Conservation (phyloP, 2,797 vertebrate genomes). For the Neomorphus geoffroyi region DNA sequence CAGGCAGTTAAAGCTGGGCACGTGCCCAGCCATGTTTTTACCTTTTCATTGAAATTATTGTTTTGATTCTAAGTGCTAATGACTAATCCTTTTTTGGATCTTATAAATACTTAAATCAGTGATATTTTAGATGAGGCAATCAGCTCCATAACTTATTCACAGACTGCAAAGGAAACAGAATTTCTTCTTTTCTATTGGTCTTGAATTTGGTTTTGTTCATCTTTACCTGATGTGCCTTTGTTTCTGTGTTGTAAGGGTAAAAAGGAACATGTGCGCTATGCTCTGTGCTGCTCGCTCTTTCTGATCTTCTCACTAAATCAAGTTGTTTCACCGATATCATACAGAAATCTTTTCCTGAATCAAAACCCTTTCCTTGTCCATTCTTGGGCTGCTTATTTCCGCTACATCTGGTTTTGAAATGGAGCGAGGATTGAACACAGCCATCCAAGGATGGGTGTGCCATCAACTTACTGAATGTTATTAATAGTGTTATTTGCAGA, state of each 20-base stretch:
- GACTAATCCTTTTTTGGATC: neutral
- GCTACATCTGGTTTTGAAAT: constrained; percentile 50
- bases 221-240: constrained; percentile 37
- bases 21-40: neutral
- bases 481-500: constrained; percentile 13
- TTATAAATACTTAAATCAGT: neutral
- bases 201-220: constrained; percentile 36
- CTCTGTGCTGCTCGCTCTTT: neutral
- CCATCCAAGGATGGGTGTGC: constrained; percentile 34
- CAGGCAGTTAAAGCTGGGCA: neutral
- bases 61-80: neutral
- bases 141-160: neutral
- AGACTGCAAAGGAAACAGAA: neutral
- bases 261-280: neutral
- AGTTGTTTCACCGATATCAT: constrained; percentile 29
- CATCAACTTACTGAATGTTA: constrained; percentile 23
- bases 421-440: neutral
- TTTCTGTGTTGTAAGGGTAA: constrained; percentile 7
- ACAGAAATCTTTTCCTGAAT: constrained; percentile 15
- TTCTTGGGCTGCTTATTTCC: constrained; percentile 23
- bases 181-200: neutral
- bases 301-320: constrained; percentile 42
- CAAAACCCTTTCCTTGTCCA: neutral
- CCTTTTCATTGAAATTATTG: neutral
- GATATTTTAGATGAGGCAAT: neutral